These are phyloP conservation scores for Drepana falcataria DNA, from an alignment of 2,888 invertebrate genomes.

Conservation along the genomic window DNA sequence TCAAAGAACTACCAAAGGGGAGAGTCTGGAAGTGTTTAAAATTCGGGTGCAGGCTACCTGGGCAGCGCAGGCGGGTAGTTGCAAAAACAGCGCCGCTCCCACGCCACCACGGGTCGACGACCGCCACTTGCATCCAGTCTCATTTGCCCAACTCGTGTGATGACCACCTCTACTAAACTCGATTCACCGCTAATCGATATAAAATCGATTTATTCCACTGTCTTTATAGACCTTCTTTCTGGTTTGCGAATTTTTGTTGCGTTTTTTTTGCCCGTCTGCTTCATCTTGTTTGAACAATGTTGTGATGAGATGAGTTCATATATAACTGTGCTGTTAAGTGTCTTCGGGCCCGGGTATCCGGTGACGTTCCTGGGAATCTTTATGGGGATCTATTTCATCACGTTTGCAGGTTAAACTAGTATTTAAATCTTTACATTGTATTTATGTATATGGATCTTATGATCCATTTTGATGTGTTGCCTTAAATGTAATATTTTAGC, in stretches of 20 bases:
- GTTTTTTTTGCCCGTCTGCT: background rate
- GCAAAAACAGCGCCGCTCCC: constrained; percentile 67
- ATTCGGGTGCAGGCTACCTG: constrained; percentile 39
- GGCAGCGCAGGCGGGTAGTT: constrained; percentile 37
- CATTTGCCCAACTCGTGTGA: constrained; percentile 55
- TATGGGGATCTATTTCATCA: no score
- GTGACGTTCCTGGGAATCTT: no score
- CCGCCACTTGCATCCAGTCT: constrained; percentile 56
- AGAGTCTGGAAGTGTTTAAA: constrained; percentile 22
- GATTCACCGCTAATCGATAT: constrained; percentile 19
- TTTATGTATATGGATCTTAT: no score
- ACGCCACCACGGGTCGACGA: constrained; percentile 54
- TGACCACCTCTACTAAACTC: constrained; percentile 21
- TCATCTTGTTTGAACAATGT: background rate
- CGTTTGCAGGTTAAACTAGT: no score
- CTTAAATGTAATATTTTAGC: no score
- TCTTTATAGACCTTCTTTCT: background rate
- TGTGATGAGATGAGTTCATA: background rate
- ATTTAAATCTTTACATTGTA: no score
- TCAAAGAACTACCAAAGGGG: constrained; percentile 7
- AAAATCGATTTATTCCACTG: constrained; percentile 7
- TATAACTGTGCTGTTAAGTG: background rate
- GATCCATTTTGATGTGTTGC: no score
- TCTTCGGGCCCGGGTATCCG: no score
- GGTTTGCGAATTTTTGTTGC: background rate